phyloP scores from a whole-genome alignment of 2,797 vertebrate genomes.

The Pelochelys cantorii region DNA sequence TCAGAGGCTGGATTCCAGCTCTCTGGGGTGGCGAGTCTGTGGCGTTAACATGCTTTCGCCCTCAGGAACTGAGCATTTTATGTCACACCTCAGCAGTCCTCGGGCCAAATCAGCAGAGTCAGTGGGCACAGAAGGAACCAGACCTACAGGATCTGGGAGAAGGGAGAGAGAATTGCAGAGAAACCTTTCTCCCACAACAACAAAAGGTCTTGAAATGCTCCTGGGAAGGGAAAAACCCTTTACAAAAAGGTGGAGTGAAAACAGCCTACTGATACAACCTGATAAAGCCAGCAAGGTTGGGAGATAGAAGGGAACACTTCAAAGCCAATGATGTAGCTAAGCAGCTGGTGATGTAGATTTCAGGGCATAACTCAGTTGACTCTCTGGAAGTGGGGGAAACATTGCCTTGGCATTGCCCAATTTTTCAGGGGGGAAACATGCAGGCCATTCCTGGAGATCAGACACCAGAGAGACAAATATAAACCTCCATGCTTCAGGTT shows the following conservation, averaged over 20 bases:
- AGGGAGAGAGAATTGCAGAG: background rate
- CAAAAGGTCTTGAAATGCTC: background rate
- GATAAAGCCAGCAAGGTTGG: background rate
- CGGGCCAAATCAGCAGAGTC: background rate
- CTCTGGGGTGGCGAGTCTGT: background rate
- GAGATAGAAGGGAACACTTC: background rate
- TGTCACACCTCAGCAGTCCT: background rate
- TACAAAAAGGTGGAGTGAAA: background rate
- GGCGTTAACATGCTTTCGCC: background rate
- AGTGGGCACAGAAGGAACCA: background rate
- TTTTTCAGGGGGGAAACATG: background rate
- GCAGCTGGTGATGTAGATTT: background rate
- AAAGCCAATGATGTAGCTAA: background rate
- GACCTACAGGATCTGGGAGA: background rate
- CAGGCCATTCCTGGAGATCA: background rate
- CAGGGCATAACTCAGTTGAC: background rate
- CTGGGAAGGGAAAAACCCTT: background rate
- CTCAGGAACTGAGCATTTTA: background rate
- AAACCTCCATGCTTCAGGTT: background rate
- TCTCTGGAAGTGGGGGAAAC: background rate
- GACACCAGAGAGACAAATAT: background rate
- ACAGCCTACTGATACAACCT: background rate
- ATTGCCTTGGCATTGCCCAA: background rate
- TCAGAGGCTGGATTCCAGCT: background rate
- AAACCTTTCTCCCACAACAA: background rate